Evolutionary conservation across 1,140 invertebrate genomes (phyloP).

Genomic region (Leptopilina clavipes): DNA sequence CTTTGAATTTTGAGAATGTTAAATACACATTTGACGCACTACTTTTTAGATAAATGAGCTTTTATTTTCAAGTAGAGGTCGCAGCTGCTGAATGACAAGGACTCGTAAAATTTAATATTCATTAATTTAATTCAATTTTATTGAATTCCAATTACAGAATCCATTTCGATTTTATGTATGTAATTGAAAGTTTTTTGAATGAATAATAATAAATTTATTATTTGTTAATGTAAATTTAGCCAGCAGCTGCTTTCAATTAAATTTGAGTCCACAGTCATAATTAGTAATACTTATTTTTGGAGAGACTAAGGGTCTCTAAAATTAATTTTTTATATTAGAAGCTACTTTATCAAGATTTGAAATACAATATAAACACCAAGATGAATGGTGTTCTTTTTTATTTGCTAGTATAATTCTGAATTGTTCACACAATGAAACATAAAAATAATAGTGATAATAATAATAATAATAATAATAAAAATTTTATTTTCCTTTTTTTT

Average conservation of each 20-base stretch:
- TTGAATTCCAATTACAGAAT: background rate
- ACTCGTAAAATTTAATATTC: conserved; percentile 7
- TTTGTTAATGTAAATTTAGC: background rate
- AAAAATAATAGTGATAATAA: too few species aligned
- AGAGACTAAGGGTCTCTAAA: background rate
- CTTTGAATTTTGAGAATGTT: background rate
- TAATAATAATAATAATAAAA: too few species aligned
- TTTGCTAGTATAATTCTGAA: too few species aligned
- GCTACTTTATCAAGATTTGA: background rate
- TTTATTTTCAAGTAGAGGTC: conserved; percentile 31
- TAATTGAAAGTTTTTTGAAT: background rate
- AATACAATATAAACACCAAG: background rate
- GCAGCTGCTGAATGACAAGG: conserved; percentile 31
- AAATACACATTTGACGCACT: background rate
- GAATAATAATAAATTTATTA: too few species aligned
- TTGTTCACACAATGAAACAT: too few species aligned
- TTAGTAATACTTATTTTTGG: background rate
- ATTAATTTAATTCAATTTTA: background rate
- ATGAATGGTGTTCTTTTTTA: too few species aligned
- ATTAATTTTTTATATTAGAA: too few species aligned
- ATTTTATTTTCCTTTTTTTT: too few species aligned
- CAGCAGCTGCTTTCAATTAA: conserved; percentile 4
- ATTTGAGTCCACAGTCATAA: background rate
- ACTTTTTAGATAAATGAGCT: conserved; percentile 13
- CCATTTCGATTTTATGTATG: too few species aligned